Evolutionary conservation across 2,113 vertebrate species (phyloP), one percentile per base, ranked within the genome.

Genomic region (Sclerurus mexicanus): DNA sequence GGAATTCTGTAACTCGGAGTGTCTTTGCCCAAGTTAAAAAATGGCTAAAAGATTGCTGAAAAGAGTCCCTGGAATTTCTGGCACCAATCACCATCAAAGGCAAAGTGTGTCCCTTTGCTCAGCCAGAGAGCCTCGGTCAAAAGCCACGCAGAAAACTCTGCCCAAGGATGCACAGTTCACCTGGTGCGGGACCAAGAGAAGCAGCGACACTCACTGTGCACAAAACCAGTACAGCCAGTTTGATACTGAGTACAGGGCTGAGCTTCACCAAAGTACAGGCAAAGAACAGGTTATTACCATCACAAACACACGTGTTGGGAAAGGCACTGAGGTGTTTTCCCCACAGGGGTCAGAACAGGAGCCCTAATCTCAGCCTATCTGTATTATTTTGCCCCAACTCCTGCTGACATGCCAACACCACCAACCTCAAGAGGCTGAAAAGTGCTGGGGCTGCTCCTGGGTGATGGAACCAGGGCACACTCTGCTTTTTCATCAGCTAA

Each of bases 401-500:
- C 58, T 59, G 69, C 40, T 62, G 89, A 21, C 60, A 56, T 93
- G 74, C 84, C 67, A 80, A 10, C 68, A 35, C 20, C 35, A 10
- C 44, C 46, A 69, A 30, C 16, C 63, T 52, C 42, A 6, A n/a
- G 58, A 40, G 13, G 76, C 85, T 93, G 37, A 75, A 87, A 94
- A 92, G 39, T 46, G 64, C 86, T 78, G 52, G 28, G 67, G 80
- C 85, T 56, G 69, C 52, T 83, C 30, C 72, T 79, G 60, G 87
- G 74, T 93, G 68, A 75, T 67, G 42, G 77, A 95, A 91, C 90
- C 96, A 96, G 68, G 83, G 76, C 78, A 82, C 37, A 18, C 86
- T 96, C 91, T 96, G 79, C 62, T 42, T 93, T 95, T 86, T 95
- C 74, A 44, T 59, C 35, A 14, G 49, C 47, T 91, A 74, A 75